A percentile compares a stretch with the other conserved stretches of the same genome.
phyloP scores from a whole-genome alignment of 2,113 vertebrate species.

The Gasterosteus aculeatus region DNA sequence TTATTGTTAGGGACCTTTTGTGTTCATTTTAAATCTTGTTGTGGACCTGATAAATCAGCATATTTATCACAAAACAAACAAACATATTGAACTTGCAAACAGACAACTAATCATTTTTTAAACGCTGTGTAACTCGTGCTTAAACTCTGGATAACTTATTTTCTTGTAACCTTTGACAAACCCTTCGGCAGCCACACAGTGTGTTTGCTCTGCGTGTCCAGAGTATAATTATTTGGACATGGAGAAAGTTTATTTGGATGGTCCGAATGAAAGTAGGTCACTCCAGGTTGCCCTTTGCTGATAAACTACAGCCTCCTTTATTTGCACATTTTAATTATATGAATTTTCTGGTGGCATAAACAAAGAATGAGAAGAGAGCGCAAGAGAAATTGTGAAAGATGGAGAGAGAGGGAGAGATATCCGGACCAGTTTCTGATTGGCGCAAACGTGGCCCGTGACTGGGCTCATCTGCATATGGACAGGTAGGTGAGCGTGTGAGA shows the following conservation, averaged over 20 bases:
- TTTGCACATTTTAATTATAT: not conserved
- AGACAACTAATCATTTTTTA: not conserved
- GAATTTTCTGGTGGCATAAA: no score
- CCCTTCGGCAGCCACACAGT: not conserved
- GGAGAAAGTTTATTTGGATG: constrained; percentile 41
- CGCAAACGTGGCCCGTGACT: constrained; percentile 42
- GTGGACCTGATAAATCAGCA: not conserved
- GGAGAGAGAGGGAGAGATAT: not conserved
- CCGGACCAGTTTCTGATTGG: constrained; percentile 53
- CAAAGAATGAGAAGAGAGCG: no score
- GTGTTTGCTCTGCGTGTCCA: constrained; percentile 12
- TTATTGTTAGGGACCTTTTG: not conserved
- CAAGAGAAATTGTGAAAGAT: not conserved
- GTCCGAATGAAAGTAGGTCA: constrained; percentile 31
- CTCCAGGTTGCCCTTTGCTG: not conserved
- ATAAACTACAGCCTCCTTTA: constrained; percentile 1
- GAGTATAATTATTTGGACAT: constrained; percentile 5
- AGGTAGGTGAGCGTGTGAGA: constrained; percentile 41
- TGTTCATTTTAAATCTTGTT: not conserved
- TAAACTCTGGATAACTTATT: not conserved
- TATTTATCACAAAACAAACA: not conserved
- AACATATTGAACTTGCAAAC: not conserved
- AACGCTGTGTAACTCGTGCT: not conserved
- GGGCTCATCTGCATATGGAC: constrained; percentile 24
- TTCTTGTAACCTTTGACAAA: not conserved